A percentile compares a stretch with the other conserved stretches of the same genome.
Conservation (phyloP, 2,113 vertebrate genomes). For the Odobenus rosmarus region DNA sequence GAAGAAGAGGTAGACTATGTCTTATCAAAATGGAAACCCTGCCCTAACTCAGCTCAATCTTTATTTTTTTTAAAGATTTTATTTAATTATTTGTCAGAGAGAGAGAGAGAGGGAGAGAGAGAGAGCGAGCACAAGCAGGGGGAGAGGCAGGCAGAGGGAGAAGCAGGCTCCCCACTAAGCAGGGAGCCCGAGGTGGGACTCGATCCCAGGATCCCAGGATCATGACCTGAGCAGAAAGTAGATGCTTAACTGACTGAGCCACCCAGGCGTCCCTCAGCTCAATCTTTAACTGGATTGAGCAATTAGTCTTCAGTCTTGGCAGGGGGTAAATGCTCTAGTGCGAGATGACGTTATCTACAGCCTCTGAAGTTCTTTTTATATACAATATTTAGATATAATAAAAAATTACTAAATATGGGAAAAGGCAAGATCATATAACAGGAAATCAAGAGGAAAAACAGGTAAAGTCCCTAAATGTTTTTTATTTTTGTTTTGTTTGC, state of each 20-base stretch:
- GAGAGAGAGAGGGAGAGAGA: too few relatives aligned
- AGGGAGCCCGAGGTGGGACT: too few relatives aligned
- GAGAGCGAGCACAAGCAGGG: too few relatives aligned
- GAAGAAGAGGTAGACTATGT: neutral
- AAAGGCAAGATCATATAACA: neutral
- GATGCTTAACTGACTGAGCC: too few relatives aligned
- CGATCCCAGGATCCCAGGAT: too few relatives aligned
- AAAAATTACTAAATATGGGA: neutral
- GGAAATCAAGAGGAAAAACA: neutral
- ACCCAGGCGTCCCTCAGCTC: neutral
- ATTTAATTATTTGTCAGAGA: too few relatives aligned
- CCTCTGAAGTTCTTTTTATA: neutral
- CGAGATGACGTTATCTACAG: neutral
- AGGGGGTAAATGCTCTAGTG: neutral
- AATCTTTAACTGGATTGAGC: neutral
- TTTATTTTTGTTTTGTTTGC: neutral
- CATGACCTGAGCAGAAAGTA: too few relatives aligned
- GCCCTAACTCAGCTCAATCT: neutral
- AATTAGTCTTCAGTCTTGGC: neutral
- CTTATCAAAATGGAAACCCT: neutral
- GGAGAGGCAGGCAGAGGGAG: too few relatives aligned
- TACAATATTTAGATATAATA: neutral
- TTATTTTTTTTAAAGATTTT: too few relatives aligned
- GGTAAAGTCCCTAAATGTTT: neutral
- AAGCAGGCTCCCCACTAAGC: too few relatives aligned